phyloP scores from a whole-genome alignment of 1,140 invertebrate genomes.

The Leptonema lineaticorne region DNA sequence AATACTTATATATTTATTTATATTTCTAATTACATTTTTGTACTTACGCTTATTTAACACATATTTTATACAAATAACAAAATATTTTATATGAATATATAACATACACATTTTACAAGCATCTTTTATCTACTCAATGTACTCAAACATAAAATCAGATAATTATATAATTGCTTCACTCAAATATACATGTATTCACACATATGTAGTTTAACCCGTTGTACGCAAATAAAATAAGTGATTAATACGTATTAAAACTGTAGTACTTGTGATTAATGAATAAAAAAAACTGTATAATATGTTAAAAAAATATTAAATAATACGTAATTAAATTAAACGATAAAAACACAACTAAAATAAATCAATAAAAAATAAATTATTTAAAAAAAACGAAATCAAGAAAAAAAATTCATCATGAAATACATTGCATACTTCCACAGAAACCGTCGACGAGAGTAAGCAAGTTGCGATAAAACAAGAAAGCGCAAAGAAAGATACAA shows the following conservation, averaged over 20 bases:
- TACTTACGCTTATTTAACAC: too few species aligned
- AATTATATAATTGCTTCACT: constrained; percentile 4
- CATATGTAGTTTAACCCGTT: constrained; percentile 8
- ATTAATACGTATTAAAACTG: constrained; percentile 16
- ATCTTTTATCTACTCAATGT: not conserved
- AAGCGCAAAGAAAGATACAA: constrained; percentile 28
- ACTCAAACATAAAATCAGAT: not conserved
- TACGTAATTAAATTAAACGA: constrained; percentile 9
- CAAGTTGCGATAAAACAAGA: constrained; percentile 30
- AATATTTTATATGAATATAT: not conserved
- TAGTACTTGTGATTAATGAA: constrained; percentile 19
- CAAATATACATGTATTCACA: not conserved
- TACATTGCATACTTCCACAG: constrained; percentile 53
- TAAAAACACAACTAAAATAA: not conserved
- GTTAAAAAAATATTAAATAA: constrained; percentile 6
- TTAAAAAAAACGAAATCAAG: not conserved
- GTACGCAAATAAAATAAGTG: constrained; percentile 6
- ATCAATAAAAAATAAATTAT: not conserved
- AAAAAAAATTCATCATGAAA: constrained; percentile 5
- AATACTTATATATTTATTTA: not conserved
- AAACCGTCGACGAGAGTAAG: constrained; percentile 48
- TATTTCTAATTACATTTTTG: not conserved
- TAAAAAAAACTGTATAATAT: not conserved
- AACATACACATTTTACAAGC: constrained; percentile 7
- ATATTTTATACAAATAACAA: too few species aligned